phyloP scores from a whole-genome alignment of 2,888 invertebrate genomes.

The Podabrus alpinus region DNA sequence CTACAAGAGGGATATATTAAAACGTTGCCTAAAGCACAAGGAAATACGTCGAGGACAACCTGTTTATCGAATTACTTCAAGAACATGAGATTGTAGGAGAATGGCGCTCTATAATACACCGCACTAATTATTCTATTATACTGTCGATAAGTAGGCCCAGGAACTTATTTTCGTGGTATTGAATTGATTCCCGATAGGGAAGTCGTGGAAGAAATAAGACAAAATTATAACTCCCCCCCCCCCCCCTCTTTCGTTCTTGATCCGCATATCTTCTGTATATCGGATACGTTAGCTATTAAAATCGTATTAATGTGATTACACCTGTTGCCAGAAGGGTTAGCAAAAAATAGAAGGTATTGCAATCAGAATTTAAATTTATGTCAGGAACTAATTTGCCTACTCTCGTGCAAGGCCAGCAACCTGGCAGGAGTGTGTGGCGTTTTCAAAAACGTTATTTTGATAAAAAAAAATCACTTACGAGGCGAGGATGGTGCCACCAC shows the following conservation, averaged over 20 bases:
- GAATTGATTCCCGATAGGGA: background rate
- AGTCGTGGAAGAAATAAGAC: background rate
- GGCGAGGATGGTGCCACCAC: background rate
- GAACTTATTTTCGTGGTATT: background rate
- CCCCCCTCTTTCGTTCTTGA: background rate
- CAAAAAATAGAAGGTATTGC: background rate
- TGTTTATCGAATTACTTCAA: conserved; percentile 21
- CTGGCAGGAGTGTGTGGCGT: background rate
- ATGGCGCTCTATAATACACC: background rate
- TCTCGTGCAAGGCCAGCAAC: background rate
- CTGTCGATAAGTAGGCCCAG: background rate
- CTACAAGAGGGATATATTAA: conserved; percentile 16
- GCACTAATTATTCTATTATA: background rate
- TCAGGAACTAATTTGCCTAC: background rate
- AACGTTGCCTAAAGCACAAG: conserved; percentile 9
- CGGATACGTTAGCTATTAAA: background rate
- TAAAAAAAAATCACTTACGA: background rate
- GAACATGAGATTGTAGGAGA: background rate
- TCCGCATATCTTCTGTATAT: background rate
- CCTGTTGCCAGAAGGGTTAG: background rate
- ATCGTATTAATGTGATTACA: background rate
- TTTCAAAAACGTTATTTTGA: background rate
- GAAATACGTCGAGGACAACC: conserved; percentile 24
- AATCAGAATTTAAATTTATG: background rate
- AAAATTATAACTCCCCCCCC: background rate